Evolutionary conservation across 2,797 vertebrate species (phyloP), one percentile per base, ranked within the genome.

Genomic region (Kryptolebias ocellatus): DNA sequence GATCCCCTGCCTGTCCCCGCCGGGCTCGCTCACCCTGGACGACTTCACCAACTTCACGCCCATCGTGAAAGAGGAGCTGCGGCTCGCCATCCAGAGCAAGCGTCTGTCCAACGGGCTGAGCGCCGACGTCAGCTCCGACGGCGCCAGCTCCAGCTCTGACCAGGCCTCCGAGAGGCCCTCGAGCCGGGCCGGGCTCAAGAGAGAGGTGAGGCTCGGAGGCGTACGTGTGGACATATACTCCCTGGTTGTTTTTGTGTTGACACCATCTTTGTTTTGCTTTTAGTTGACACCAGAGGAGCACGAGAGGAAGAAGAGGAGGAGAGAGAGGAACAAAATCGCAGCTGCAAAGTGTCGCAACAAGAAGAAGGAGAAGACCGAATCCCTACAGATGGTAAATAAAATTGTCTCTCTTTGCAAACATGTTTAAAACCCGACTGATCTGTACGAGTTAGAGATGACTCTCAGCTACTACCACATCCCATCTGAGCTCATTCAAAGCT

Each of bases 321-420:
- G 97, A 49, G 97, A 99, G 88, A 95, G 97, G 84, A 99, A 99
- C 83, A 99, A 99, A 83, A 92, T 98, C 0, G 97, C 97, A 20
- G 97, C 97, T 0, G 97, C 97, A 14, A 99, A 99, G 82, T 99
- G 97, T 72, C 90, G 97, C 68, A 98, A 98, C 86, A 99, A 98
- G 90, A 99, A 98, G 87, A 98, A 98, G 90, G 97, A 98, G 81
- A 99, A 95, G 92, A 98, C 97, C 0, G 97, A 99, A 66, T 89
- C 87, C 62, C 88, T 99, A 75, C 96, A 98, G 90, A 96, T 96
- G 91, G 97, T 99, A 88, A 1, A 0, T 46, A 47, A 16, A 42
- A 42, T 4, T 4, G 0, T 34, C 9, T 34, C 9, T 34, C 6
- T 42, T 42, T 2, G 11, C 7, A 34, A 34, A 34, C 31, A 34